A percentile compares a stretch with the other conserved stretches of the same genome.
Conservation (phyloP, 2,888 invertebrate genomes). For the Mythimna pallens region DNA sequence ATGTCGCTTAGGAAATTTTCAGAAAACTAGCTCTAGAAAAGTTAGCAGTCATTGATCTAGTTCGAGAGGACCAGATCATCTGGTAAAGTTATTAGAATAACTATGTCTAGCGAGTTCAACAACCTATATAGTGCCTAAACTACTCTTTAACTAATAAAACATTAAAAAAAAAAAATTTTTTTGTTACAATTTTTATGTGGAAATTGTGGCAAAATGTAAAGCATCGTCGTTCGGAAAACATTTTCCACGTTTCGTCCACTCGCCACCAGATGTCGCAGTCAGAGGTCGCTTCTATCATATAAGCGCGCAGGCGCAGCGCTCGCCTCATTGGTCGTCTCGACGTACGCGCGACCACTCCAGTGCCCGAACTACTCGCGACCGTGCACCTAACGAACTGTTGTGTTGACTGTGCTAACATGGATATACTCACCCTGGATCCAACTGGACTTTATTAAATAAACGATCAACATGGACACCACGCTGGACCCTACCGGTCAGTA, state of each 20-base stretch:
- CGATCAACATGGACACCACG: constrained; percentile 75
- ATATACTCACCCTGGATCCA: constrained; percentile 86
- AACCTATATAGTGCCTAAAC: constrained; percentile 36
- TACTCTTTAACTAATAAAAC: background rate
- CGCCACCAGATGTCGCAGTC: constrained; percentile 81
- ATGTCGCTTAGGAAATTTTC: background rate
- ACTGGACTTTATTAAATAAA: constrained; percentile 85
- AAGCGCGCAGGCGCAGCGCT: constrained; percentile 75
- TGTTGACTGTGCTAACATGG: constrained; percentile 86
- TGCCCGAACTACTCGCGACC: constrained; percentile 72
- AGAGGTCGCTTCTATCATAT: constrained; percentile 82
- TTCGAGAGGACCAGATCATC: constrained; percentile 26
- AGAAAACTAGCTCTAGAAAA: background rate
- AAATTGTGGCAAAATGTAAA: constrained; percentile 10
- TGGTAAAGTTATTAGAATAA: constrained; percentile 10
- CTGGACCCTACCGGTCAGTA: constrained; percentile 87
- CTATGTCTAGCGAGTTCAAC: constrained; percentile 35
- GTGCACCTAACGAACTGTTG: constrained; percentile 78
- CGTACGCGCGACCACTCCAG: constrained; percentile 79
- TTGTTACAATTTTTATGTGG: constrained; percentile 12
- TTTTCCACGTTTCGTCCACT: constrained; percentile 78
- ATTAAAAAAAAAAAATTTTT: background rate
- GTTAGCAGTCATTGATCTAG: constrained; percentile 31
- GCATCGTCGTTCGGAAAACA: constrained; percentile 59
- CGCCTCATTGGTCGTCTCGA: constrained; percentile 83